Percentiles rank a stretch among this genome's conserved stretches.
phyloP scores from a whole-genome alignment of 2,888 invertebrate species.

The Synanthedon andrenaeformis region DNA sequence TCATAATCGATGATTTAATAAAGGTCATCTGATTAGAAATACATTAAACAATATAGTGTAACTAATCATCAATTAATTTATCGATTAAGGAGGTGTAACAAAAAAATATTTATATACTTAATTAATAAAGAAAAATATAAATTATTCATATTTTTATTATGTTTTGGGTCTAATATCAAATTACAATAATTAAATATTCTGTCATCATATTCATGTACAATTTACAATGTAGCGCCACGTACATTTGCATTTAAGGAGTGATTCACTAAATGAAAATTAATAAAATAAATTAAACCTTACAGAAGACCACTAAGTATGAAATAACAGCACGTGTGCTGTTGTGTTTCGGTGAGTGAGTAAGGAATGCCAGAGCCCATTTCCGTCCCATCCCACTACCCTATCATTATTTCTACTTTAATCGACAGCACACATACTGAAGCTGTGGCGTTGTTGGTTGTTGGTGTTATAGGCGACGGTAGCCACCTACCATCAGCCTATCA shows the following conservation, averaged over 20 bases:
- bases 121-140: conserved; percentile 4
- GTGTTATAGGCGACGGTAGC: too few species aligned
- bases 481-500: too few species aligned
- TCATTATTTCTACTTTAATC: too few species aligned
- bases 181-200: neutral
- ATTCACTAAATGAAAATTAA: too few species aligned
- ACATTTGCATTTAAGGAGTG: neutral
- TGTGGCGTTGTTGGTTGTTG: too few species aligned
- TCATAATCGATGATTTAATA: neutral
- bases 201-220: neutral
- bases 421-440: too few species aligned
- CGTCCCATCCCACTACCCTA: too few species aligned
- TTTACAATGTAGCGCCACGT: neutral
- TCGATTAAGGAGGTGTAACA: neutral
- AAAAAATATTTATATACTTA: conserved; percentile 1
- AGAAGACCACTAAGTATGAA: too few species aligned
- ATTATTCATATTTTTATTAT: conserved; percentile 9
- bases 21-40: neutral
- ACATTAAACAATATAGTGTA: neutral
- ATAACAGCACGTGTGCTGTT: too few species aligned
- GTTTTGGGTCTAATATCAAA: neutral
- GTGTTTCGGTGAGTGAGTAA: too few species aligned
- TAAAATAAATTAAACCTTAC: too few species aligned
- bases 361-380: too few species aligned
- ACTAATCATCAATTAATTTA: neutral